phyloP scores from a whole-genome alignment of 2,888 invertebrate species.

The Malacosoma neustria region DNA sequence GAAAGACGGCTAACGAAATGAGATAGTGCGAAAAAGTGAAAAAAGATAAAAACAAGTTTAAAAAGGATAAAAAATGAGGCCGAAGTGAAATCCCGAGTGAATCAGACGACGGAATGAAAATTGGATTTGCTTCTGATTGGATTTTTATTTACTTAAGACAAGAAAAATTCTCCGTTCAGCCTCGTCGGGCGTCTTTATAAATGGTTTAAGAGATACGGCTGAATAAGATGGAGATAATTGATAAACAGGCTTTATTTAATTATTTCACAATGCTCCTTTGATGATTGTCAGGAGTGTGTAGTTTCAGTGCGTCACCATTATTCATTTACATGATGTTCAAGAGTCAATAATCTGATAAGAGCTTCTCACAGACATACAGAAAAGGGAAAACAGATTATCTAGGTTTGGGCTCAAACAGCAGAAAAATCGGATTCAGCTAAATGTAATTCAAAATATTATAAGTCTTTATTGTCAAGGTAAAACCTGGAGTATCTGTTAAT shows the following conservation, averaged over 20 bases:
- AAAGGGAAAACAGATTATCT: too few species aligned
- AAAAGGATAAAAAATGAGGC: conserved; percentile 42
- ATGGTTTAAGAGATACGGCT: conserved; percentile 48
- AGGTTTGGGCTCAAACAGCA: too few species aligned
- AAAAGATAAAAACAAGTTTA: conserved; percentile 14
- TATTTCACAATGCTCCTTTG: too few species aligned
- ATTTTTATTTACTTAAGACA: conserved; percentile 76
- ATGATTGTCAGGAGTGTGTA: too few species aligned
- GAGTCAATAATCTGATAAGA: too few species aligned
- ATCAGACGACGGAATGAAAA: conserved; percentile 67
- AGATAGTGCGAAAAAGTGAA: conserved; percentile 58
- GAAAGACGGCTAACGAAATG: conserved; percentile 25
- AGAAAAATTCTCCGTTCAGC: conserved; percentile 57
- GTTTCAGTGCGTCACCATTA: too few species aligned
- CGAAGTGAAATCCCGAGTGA: conserved; percentile 48
- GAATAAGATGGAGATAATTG: conserved; percentile 29
- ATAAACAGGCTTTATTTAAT: conserved; percentile 29
- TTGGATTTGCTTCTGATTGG: conserved; percentile 73
- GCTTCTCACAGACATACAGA: too few species aligned
- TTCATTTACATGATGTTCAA: too few species aligned
- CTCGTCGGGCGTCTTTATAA: conserved; percentile 54
- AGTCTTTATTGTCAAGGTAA: too few species aligned
- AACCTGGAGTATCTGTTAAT: too few species aligned
- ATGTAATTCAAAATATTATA: too few species aligned
- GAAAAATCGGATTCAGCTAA: too few species aligned